Base-by-base conservation (phyloP, 2,888 invertebrate species). In the Cacoxenus indagator region DNA sequence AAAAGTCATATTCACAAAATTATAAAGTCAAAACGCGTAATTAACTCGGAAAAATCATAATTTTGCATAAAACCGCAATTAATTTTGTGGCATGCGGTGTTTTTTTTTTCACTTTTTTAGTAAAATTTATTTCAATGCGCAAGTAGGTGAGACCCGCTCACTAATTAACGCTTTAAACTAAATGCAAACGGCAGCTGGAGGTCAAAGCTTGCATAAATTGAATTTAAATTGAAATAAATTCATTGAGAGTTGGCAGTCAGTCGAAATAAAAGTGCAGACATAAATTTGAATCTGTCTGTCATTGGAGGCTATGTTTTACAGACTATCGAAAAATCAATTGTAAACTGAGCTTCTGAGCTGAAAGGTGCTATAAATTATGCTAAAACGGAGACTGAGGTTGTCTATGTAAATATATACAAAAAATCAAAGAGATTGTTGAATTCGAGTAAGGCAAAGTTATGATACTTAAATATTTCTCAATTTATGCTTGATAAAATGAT, bases 1-100 rank as follows among this genome's bases (percentile, higher is more conserved):
- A 70, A 70, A 70, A 67, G 69, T 43, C 68, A 17, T 37, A 11
- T 29, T 66, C 43, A 67, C 64, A 68, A 73, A 24, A 37, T 70
- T 65, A 64, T 68, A 54, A 75, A 68, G 31, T 48, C 54, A 62
- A 67, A 29, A 19, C 37, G 37, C 48, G 54, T 24, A 54, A 64
- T 64, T 54, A 64, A 67, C n/a, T 64, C 19, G 45, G 22, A 48
- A n/a, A 48, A 46, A 46, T 46, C 46, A 11, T 11, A 46, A 46
- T 14, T 59, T 26, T n/a, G 57, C 57, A 59, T 59, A 59, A 59
- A 59, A 14, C 14, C 1, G 14, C 27, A 59, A 59, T 59, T 59
- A 59, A 59, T 59, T 59, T 59, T n/a, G 29, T 29, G 57, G 29
- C 57, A 9, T 59, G 57, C 48, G n/a, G n/a, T n/a, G n/a, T n/a